Evolutionary conservation across 2,797 vertebrate genomes (phyloP), one percentile per base, ranked within the genome.

Genomic region (Geotrypetes seraphini): DNA sequence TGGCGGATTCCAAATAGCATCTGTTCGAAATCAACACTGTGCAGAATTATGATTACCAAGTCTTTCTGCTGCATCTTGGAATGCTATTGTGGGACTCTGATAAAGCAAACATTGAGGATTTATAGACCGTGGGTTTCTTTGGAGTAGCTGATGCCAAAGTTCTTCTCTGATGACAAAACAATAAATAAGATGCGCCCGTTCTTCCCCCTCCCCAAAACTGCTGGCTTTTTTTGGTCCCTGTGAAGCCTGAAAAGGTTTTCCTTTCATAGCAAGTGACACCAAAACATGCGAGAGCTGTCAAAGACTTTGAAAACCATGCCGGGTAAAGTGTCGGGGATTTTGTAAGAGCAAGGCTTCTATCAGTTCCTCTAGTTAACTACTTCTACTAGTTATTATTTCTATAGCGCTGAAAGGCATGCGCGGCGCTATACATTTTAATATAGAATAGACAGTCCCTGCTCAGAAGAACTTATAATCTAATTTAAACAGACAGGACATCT

Each of bases 1-100:
- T 70, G 60, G 65, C 66, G 66, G 66, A 26, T 63, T n/a, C 42
- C 54, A 43, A 37, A 63, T 53, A 47, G 54, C 63, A 65, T 73
- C 64, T 71, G 68, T 60, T 67, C 73, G 61, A 65, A 66, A 66
- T 69, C 62, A 59, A 49, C 33, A 29, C 60, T 54, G 45, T 59
- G 60, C 53, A 43, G 59, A 47, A 50, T 49, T 46, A 12, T 60
- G 73, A 71, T 73, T 75, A 68, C 37, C 65, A 65, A 50, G 60
- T 66, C 66, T 75, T 72, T 71, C 60, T 71, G 66, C 50, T 63
- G 65, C 60, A 68, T 60, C 50, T 57, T 50, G 62, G 53, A 60
- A 64, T 70, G 46, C 42, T 53, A 31, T 64, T 59, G 53, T 51
- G 49, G 43, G 52, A n/a, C n/a, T 68, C 64, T 62, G 59, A 60